These are phyloP conservation scores for Oophaga sylvatica DNA, from an alignment of 2,797 vertebrate species.

Conservation along the genomic window DNA sequence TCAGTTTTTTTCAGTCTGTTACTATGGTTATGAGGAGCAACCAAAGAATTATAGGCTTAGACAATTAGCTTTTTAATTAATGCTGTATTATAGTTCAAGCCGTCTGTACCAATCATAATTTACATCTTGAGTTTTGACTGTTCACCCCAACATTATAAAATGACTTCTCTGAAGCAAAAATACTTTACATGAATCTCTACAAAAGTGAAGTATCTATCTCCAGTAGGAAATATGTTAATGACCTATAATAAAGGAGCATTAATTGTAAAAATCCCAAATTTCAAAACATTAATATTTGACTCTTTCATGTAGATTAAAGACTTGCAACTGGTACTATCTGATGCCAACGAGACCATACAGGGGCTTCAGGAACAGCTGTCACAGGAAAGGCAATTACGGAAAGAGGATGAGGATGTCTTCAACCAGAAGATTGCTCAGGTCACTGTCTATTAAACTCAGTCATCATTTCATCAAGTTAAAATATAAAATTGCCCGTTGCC, in stretches of 20 bases:
- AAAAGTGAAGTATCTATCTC: not conserved
- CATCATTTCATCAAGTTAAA: not conserved
- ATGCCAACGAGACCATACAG: slow-evolving; percentile 79
- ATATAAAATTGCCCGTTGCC: not conserved
- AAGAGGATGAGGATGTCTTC: slow-evolving; percentile 79
- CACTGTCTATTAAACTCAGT: slow-evolving; percentile 34
- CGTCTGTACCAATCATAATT: too few relatives aligned
- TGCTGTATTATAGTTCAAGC: not conserved
- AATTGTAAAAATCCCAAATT: not conserved
- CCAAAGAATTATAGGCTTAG: too few relatives aligned
- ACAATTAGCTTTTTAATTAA: too few relatives aligned
- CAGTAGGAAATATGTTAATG: not conserved
- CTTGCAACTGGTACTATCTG: slow-evolving; percentile 77
- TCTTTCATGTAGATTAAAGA: slow-evolving; percentile 75
- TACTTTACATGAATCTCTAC: not conserved
- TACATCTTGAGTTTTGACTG: too few relatives aligned
- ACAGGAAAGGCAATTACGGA: slow-evolving; percentile 80
- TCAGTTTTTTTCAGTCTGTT: too few relatives aligned
- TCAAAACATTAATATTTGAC: not conserved
- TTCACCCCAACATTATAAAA: too few relatives aligned
- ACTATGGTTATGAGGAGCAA: too few relatives aligned
- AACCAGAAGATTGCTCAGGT: slow-evolving; percentile 84
- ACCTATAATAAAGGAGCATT: not conserved
- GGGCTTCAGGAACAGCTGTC: slow-evolving; percentile 82
- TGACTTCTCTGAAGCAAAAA: not conserved